Evolutionary conservation across 2,888 invertebrate species (phyloP), one percentile per base, ranked within the genome.

Genomic region (Listrodromus nycthemerus): DNA sequence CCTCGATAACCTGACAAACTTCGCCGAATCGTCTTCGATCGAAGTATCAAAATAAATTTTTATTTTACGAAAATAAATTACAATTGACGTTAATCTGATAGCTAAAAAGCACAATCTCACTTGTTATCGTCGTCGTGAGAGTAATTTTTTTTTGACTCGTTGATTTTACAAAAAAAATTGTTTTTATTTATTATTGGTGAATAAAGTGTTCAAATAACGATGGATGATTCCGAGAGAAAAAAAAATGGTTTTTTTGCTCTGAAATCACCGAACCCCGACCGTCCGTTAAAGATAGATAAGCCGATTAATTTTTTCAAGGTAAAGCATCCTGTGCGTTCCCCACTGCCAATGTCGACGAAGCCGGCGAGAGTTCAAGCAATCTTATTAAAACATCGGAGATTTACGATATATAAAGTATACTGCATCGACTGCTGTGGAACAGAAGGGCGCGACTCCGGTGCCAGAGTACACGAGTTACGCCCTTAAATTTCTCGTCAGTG

Each of bases 351-450:
- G 50, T 67, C 27, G 48, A 67, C 48, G 24, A 10, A 16, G 45
- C 45, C 24, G 41, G 45, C 24, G 24, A 21, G 41, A 66, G 66
- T 19, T 66, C 66, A 27, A 66, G 45, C 27, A 45, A 66, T 66
- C 45, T 66, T 45, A 27, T 66, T 45, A 24, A 67, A 48, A 48
- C 21, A 48, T 67, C 48, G 48, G 7, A n/a, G 48, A 67, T 48
- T 24, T 67, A 27, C 24, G 27, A 67, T 67, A 67, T 67, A 50
- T 24, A 67, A 13, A 41, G 19, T 55, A 24, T 55, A 24, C 24
- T 24, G 41, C 3, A 45, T 45, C 13, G 16, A 45, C 41, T 45
- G 3, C 16, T 16, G 41, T 45, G 16, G 41, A 45, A 45, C 13
- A 45, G 41, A 45, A 16, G 16, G 41, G 41, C 1, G 16, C 3